Evolutionary conservation across 37 sponge, comb jelly and placozoan genomes (phyloP).

Genomic region (Haliclona indistincta): DNA sequence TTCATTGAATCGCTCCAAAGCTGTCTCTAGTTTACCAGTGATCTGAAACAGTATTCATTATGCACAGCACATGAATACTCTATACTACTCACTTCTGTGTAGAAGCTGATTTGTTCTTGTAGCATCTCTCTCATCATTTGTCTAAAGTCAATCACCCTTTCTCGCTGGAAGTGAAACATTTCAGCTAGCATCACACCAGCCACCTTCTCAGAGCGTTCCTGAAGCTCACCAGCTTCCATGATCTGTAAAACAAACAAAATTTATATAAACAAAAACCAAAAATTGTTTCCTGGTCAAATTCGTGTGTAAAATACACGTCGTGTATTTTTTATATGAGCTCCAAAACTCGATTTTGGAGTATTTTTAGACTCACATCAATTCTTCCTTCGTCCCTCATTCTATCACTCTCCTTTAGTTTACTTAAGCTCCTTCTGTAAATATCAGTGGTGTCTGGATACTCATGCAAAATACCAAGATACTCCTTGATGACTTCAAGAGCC

Average conservation of each 20-base stretch:
- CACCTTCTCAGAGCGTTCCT: slow-evolving; percentile 39
- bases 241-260: too few relatives aligned
- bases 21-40: slow-evolving; percentile 36
- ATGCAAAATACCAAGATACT: slow-evolving; percentile 87
- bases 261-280: too few relatives aligned
- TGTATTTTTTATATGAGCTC: too few relatives aligned
- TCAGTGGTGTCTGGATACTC: slow-evolving; percentile 77
- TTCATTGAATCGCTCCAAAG: slow-evolving; percentile 22
- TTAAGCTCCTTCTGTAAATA: slow-evolving; percentile 59
- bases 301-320: too few relatives aligned
- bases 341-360: too few relatives aligned
- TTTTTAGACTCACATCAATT: slow-evolving; percentile 63
- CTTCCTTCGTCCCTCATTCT: slow-evolving; percentile 82
- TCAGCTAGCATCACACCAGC: slow-evolving; percentile 69
- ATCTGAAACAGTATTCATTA: slow-evolving; percentile 48
- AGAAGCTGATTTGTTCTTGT: slow-evolving; percentile 78
- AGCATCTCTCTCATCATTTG: slow-evolving; percentile 76
- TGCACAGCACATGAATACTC: too few relatives aligned
- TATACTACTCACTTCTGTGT: slow-evolving; percentile 70
- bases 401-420: slow-evolving; percentile 71
- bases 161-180: slow-evolving; percentile 87
- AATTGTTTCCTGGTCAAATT: too few relatives aligned
- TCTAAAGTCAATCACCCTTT: slow-evolving; percentile 83
- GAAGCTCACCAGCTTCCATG: slow-evolving; percentile 49
- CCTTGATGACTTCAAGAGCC: slow-evolving; percentile 79